phyloP scores from a whole-genome alignment of 2,797 vertebrate species.

The Lepus townsendii region DNA sequence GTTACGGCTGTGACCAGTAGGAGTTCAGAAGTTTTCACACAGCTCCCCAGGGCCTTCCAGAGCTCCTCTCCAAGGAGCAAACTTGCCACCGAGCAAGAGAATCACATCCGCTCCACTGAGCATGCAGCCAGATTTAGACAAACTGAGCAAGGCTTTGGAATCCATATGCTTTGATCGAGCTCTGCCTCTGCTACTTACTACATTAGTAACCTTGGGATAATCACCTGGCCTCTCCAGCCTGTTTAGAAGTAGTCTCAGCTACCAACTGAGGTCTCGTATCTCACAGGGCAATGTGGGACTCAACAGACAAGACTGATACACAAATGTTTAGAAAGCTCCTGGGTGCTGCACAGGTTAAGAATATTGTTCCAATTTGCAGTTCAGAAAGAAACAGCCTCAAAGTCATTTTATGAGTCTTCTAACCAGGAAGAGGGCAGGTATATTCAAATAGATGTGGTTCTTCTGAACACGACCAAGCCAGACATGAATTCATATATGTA shows the following conservation, averaged over 20 bases:
- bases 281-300: neutral
- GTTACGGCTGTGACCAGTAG: neutral
- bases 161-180: neutral
- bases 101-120: neutral
- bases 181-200: neutral
- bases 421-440: neutral
- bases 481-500: neutral
- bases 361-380: neutral
- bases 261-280: neutral
- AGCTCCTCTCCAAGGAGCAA: neutral
- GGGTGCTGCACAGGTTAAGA: neutral
- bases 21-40: neutral
- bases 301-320: neutral
- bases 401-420: neutral
- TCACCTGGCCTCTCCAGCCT: neutral
- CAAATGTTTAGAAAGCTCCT: neutral
- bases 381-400: neutral
- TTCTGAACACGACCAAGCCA: neutral
- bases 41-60: neutral
- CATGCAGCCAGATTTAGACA: neutral
- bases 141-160: neutral
- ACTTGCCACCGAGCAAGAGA: neutral
- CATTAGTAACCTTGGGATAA: neutral
- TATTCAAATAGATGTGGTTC: neutral
- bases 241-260: neutral